A percentile compares a stretch with the other conserved stretches of the same genome.
Evolutionary conservation across 2,888 invertebrate species (phyloP).

Genomic region (Machimus atricapillus): DNA sequence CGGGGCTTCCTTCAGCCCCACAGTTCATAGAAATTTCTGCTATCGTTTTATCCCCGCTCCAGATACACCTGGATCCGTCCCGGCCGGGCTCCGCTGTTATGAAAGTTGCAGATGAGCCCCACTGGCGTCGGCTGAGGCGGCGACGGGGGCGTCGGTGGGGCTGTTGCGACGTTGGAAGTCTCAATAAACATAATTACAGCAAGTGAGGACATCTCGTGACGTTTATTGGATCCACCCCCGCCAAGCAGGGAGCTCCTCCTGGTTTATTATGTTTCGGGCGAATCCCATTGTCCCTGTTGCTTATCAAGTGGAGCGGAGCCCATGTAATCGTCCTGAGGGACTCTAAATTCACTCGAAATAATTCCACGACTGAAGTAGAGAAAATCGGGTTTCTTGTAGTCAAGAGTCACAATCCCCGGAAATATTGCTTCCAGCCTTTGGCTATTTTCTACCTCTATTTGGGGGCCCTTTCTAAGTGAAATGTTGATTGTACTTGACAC

Average conservation of each 20-base stretch:
- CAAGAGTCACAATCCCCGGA: background rate
- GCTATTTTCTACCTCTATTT: background rate
- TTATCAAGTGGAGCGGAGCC: background rate
- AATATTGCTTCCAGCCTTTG: background rate
- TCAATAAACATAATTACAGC: constrained; percentile 1
- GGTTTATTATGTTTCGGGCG: background rate
- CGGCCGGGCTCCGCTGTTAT: background rate
- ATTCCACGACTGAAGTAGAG: background rate
- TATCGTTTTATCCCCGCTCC: background rate
- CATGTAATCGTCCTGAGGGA: background rate
- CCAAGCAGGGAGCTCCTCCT: background rate
- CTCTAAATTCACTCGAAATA: background rate
- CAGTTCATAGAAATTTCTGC: background rate
- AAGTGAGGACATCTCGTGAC: background rate
- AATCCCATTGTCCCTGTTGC: background rate
- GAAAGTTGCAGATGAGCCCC: background rate
- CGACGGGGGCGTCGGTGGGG: background rate
- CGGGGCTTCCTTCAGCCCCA: background rate
- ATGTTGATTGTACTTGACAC: background rate
- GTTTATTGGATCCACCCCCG: background rate
- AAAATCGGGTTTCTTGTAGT: background rate
- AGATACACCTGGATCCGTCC: background rate
- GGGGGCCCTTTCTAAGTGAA: background rate
- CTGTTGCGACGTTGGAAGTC: background rate
- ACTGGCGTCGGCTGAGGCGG: background rate